Evolutionary conservation across 2,797 vertebrate species (phyloP).

Genomic region (Garrulus glandarius): DNA sequence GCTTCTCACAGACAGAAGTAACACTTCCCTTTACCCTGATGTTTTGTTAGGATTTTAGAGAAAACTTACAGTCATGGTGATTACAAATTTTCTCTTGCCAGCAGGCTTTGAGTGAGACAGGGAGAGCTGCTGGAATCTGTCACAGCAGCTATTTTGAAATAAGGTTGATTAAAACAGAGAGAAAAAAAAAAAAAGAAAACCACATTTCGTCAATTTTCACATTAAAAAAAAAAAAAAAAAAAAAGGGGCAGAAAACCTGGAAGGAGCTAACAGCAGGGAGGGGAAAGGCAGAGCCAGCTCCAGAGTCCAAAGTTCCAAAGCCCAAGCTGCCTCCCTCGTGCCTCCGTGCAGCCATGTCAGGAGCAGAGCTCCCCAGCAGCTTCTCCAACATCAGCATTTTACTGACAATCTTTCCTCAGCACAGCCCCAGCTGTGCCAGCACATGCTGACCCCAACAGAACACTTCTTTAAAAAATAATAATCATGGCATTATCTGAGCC

Average conservation of each 20-base stretch:
- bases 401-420: background rate
- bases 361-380: fast-evolving
- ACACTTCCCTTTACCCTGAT: background rate
- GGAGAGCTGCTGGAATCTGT: background rate
- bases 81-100: background rate
- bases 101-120: background rate
- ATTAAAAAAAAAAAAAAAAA: background rate
- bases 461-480: background rate
- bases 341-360: background rate
- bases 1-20: background rate
- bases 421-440: background rate
- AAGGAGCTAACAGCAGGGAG: background rate
- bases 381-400: background rate
- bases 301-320: background rate
- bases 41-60: background rate
- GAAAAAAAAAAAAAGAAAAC: fast-evolving
- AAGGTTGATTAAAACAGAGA: background rate
- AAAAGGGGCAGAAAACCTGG: background rate
- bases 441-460: background rate
- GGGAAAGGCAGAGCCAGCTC: background rate
- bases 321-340: background rate
- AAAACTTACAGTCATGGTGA: background rate
- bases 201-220: background rate
- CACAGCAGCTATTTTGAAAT: background rate
- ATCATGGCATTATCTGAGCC: background rate